Base-by-base conservation (phyloP, 2,797 vertebrate species). In the Heterohyrax brucei region DNA sequence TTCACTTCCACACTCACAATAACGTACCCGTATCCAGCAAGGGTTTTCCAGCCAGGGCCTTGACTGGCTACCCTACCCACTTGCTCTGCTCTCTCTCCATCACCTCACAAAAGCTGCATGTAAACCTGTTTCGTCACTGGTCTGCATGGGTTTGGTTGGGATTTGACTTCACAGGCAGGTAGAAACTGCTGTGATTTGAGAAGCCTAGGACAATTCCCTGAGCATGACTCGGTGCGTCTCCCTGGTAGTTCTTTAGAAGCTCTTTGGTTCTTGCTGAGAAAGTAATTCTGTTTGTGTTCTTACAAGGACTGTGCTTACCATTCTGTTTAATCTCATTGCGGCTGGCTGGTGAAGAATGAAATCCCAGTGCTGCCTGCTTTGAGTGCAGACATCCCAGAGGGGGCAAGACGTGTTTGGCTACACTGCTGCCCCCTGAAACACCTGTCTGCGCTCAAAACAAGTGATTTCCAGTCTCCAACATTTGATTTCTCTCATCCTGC, bases 321-420 rank as follows among this genome's bases (percentile, higher is more conserved):
- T 87, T 79, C 50, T 72, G 33, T 85, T 56, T 77, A 72, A 88
- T 89, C 77, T 95, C 87, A 44, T 59, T 78, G 50, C 91, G 81
- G 66, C n/a, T 92, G 87, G 18, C 59, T 78, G 61, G 44, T n/a
- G 22, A 75, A 81, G 91, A 91, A 62, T 26, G 68, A 91, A 86
- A 61, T 33, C 18, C 53, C 90, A 85, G 89, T 90, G n/a, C 64
- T 77, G 33, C 76, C 91, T 87, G 48, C 93, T 93, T 96, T 61
- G 89, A 53, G 82, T 83, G 39, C 24, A 18, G 2, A 46, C 70
- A 39, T 72, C 87, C 85, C 13, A 10, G 79, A 46, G n/a, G 62
- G 33, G 28, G 59, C 56, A 59, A 46, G 72, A 64, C 86, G 59
- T 59, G 53, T 81, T 61, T 56, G 73, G 30, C 30, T 89, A 75